Percentiles rank a stretch among this genome's conserved stretches.
phyloP scores from a whole-genome alignment of 2,797 vertebrate species.

The Gallinago nigripennis region DNA sequence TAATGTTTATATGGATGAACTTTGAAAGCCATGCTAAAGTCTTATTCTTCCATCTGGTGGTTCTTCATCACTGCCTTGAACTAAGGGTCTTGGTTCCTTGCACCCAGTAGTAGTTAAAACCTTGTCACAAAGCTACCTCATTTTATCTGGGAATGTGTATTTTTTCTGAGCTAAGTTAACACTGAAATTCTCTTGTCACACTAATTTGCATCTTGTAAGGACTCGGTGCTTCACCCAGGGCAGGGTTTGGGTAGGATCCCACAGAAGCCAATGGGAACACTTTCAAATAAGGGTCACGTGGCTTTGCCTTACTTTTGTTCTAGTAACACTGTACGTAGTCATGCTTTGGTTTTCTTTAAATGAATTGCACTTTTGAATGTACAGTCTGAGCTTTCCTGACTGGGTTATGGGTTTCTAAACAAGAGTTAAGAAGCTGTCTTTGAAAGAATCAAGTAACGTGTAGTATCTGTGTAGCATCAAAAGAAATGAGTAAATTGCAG shows the following conservation, averaged over 20 bases:
- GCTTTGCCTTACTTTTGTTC: neutral
- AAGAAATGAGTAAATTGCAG: neutral
- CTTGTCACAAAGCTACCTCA: neutral
- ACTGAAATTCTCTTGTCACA: neutral
- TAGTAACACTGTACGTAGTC: neutral
- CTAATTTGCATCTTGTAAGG: neutral
- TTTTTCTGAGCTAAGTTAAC: neutral
- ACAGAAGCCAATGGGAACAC: neutral
- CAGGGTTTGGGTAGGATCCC: neutral
- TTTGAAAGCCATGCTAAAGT: neutral
- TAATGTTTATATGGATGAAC: neutral
- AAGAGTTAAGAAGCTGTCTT: neutral
- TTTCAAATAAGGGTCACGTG: neutral
- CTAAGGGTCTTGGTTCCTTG: neutral
- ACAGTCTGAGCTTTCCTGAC: neutral
- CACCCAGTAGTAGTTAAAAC: neutral
- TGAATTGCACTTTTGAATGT: neutral
- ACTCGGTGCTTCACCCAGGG: neutral
- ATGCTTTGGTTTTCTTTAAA: neutral
- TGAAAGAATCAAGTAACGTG: neutral
- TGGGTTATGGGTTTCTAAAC: neutral
- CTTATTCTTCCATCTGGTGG: neutral
- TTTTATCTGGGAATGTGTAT: neutral
- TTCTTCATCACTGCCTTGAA: neutral
- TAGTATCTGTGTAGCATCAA: neutral